phyloP scores from a whole-genome alignment of 2,113 vertebrate species.

The Balaenoptera acutorostrata region DNA sequence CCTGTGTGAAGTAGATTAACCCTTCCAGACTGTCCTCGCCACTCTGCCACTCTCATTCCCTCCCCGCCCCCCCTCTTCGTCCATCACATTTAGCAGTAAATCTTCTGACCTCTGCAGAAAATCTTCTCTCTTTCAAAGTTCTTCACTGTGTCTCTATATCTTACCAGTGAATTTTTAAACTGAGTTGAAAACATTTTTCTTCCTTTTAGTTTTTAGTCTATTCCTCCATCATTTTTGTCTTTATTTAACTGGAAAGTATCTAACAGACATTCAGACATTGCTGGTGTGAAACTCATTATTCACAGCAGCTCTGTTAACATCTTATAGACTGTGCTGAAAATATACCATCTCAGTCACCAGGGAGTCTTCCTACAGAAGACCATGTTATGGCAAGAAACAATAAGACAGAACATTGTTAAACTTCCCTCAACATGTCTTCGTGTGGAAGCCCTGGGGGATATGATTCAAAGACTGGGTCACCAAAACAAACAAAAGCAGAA shows the following conservation, averaged over 20 bases:
- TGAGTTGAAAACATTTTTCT: constrained; percentile 13
- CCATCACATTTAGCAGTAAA: background rate
- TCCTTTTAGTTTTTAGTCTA: background rate
- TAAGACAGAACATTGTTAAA: constrained; percentile 4
- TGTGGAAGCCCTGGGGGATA: background rate
- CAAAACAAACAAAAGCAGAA: background rate
- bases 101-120: background rate
- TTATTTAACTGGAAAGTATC: constrained; percentile 10
- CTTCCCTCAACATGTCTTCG: background rate
- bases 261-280: background rate
- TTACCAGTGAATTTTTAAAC: constrained; percentile 8
- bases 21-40: background rate
- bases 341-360: background rate
- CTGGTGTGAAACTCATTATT: constrained; percentile 7
- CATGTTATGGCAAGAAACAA: background rate
- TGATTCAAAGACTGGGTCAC: background rate
- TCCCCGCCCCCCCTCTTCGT: rapidly evolving
- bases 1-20: background rate
- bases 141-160: background rate
- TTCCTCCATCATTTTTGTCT: background rate
- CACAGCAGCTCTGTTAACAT: background rate
- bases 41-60: background rate
- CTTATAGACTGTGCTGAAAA: background rate
- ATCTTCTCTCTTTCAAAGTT: background rate
- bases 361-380: background rate